Evolutionary conservation across 2,113 vertebrate genomes (phyloP).

Genomic region (Perognathus longimembris): DNA sequence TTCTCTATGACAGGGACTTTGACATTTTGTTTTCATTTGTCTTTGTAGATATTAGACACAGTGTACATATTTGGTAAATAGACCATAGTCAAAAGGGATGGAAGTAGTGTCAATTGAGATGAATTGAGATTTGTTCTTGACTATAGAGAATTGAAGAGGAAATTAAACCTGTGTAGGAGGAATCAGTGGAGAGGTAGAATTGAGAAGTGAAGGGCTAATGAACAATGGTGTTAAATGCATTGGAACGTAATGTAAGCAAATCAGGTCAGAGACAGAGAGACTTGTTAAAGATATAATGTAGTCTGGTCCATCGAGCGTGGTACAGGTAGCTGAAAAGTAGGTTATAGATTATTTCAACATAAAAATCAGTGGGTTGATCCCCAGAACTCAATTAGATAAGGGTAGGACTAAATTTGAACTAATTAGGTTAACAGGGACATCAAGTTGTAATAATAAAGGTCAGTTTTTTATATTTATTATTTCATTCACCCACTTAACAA

Average conservation of each 20-base stretch:
- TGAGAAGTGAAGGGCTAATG: neutral
- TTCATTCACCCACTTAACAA: neutral
- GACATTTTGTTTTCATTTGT: slow-evolving; percentile 11
- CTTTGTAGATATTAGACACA: neutral
- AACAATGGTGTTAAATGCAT: slow-evolving; percentile 20
- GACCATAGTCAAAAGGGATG: neutral
- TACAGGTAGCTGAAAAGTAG: neutral
- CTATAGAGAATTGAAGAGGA: neutral
- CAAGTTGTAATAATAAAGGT: neutral
- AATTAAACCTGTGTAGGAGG: neutral
- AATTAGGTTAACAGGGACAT: neutral
- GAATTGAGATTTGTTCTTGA: neutral
- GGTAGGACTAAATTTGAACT: neutral
- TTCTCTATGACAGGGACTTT: neutral
- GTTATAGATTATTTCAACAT: neutral
- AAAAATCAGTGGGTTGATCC: neutral
- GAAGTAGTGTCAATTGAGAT: neutral
- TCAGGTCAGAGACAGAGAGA: neutral
- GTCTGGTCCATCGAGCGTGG: neutral
- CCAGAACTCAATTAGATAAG: neutral
- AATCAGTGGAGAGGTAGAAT: neutral
- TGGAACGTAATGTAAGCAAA: slow-evolving; percentile 2
- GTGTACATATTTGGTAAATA: neutral
- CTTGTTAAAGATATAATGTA: slow-evolving; percentile 16
- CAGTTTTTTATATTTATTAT: slow-evolving; percentile 5